These are phyloP conservation scores for Tigriopus japonicus DNA, from an alignment of 1,140 invertebrate genomes.

Conservation along the genomic window DNA sequence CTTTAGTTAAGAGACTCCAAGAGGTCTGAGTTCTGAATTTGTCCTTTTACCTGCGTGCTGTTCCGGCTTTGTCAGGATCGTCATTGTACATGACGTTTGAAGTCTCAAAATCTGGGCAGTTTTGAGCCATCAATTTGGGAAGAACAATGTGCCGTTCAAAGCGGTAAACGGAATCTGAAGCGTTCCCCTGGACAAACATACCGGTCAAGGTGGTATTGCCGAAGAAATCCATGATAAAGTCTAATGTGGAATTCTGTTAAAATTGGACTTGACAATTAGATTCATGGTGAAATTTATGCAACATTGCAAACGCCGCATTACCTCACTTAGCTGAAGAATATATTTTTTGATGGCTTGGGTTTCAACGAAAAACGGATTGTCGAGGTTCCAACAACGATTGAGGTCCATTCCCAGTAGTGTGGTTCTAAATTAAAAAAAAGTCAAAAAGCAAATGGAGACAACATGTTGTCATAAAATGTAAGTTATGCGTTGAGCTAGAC, in stretches of 20 bases:
- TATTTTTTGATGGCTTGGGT: constrained; percentile 42
- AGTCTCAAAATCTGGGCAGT: constrained; percentile 60
- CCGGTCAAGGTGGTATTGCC: constrained; percentile 77
- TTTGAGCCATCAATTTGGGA: constrained; percentile 63
- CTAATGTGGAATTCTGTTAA: constrained; percentile 36
- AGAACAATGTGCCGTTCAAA: constrained; percentile 68
- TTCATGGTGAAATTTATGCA: no score
- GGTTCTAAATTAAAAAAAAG: no score
- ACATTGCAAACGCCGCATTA: background rate
- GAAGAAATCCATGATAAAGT: constrained; percentile 86
- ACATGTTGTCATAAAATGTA: no score
- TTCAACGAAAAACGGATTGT: constrained; percentile 53
- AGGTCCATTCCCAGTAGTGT: constrained; percentile 50
- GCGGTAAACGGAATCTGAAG: constrained; percentile 76
- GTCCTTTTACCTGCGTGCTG: constrained; percentile 51
- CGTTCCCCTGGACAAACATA: constrained; percentile 86
- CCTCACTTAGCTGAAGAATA: background rate
- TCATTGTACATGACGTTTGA: constrained; percentile 77
- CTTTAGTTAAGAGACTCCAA: no score
- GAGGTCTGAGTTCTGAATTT: no score
- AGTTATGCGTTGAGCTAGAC: no score
- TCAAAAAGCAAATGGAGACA: no score
- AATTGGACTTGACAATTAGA: background rate
- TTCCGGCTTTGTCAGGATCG: constrained; percentile 61
- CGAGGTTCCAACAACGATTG: constrained; percentile 73